Evolutionary conservation across 2,113 vertebrate genomes (phyloP).

Genomic region (Naja naja): DNA sequence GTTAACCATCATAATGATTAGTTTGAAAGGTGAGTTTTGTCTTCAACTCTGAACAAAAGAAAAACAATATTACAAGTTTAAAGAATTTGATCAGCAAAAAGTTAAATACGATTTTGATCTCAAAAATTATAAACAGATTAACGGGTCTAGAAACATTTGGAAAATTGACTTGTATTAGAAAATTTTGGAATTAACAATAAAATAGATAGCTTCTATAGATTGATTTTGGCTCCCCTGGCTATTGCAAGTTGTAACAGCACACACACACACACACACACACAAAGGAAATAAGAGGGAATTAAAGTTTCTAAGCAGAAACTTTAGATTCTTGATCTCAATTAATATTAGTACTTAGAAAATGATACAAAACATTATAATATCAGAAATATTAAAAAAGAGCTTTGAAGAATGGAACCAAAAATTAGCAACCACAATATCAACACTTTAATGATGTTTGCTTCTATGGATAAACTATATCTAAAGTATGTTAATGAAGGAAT

Average conservation of each 20-base stretch:
- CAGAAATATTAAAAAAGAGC: not conserved
- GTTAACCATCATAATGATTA: not conserved
- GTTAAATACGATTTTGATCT: not conserved
- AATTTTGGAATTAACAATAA: not conserved
- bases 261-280: too few relatives aligned
- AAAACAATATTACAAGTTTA: not conserved
- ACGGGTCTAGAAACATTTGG: not conserved
- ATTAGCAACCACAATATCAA: not conserved
- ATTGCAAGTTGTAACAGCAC: not conserved
- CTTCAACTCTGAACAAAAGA: not conserved
- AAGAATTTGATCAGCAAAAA: too few relatives aligned
- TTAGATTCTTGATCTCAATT: not conserved
- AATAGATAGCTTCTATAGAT: not conserved
- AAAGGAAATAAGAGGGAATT: not conserved
- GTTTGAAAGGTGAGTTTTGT: not conserved
- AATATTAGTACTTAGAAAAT: not conserved
- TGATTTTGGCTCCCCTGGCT: not conserved
- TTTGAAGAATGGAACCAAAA: not conserved
- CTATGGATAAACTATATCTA: not conserved
- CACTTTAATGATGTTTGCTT: not conserved
- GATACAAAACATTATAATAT: not conserved
- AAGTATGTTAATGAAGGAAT: not conserved
- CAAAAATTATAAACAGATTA: not conserved
- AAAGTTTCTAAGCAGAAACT: not conserved
- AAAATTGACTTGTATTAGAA: not conserved